Evolutionary conservation across 2,113 vertebrate genomes (phyloP).

Genomic region (Rhynchopsitta pachyrhyncha): DNA sequence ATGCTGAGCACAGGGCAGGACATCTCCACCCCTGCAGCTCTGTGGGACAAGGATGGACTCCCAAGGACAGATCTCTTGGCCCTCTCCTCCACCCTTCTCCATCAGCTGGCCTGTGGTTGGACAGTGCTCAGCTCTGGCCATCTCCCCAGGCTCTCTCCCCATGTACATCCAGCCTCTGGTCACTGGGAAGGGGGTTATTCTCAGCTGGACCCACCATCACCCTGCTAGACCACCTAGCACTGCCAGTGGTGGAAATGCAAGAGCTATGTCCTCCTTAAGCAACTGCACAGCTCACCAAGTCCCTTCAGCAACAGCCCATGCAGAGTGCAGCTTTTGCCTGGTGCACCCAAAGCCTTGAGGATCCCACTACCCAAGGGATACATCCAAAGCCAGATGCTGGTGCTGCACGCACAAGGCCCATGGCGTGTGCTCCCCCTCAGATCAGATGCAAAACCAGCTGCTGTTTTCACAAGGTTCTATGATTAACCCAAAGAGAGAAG

Average conservation of each 20-base stretch:
- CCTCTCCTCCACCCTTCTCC: background rate
- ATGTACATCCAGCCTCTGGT: background rate
- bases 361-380: background rate
- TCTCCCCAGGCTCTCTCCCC: background rate
- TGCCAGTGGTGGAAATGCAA: background rate
- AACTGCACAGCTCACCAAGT: background rate
- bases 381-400: background rate
- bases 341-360: background rate
- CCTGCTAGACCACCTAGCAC: background rate
- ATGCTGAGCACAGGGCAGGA: background rate
- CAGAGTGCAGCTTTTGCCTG: background rate
- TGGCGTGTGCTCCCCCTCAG: background rate
- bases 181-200: background rate
- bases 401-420: no score
- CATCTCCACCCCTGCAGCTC: background rate
- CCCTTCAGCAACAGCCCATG: background rate
- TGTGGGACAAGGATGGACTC: background rate
- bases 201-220: no score
- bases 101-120: background rate
- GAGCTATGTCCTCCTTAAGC: background rate
- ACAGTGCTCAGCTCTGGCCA: background rate
- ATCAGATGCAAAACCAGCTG: background rate
- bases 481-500: accelerated
- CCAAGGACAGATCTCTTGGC: background rate
- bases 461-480: background rate